These are phyloP conservation scores for Microtus oregoni DNA, from an alignment of 2,113 vertebrate genomes.

Conservation along the genomic window DNA sequence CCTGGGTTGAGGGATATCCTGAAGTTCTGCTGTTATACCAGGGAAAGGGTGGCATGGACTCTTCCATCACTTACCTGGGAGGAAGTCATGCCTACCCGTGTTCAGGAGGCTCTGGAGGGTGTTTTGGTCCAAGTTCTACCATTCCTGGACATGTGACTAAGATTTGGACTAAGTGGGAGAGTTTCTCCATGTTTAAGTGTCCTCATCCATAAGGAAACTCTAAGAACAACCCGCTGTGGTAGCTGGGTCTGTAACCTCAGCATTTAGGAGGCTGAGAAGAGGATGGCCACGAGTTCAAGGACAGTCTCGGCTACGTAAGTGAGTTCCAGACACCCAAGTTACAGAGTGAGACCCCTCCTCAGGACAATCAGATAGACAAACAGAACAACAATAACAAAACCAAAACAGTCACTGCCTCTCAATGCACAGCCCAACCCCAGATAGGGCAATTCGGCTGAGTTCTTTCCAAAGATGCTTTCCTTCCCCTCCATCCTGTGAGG, in stretches of 20 bases:
- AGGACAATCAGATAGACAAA: neutral
- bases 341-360: neutral
- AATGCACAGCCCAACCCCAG: neutral
- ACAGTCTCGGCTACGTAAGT: neutral
- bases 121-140: neutral
- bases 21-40: neutral
- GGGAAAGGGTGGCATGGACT: neutral
- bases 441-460: neutral
- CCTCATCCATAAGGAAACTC: neutral
- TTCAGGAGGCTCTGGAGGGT: neutral
- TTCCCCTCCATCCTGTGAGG: neutral
- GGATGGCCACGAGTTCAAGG: no score
- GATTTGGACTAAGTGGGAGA: neutral
- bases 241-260: neutral
- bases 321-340: neutral
- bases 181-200: neutral
- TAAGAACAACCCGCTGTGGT: neutral
- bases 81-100: neutral
- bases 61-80: neutral
- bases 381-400: neutral
- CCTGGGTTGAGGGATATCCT: neutral
- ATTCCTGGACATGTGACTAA: no score
- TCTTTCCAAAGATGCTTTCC: accelerated
- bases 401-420: neutral
- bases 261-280: neutral